Evolutionary conservation across 2,888 invertebrate species (phyloP).

Genomic region (Cynaeus angustus): DNA sequence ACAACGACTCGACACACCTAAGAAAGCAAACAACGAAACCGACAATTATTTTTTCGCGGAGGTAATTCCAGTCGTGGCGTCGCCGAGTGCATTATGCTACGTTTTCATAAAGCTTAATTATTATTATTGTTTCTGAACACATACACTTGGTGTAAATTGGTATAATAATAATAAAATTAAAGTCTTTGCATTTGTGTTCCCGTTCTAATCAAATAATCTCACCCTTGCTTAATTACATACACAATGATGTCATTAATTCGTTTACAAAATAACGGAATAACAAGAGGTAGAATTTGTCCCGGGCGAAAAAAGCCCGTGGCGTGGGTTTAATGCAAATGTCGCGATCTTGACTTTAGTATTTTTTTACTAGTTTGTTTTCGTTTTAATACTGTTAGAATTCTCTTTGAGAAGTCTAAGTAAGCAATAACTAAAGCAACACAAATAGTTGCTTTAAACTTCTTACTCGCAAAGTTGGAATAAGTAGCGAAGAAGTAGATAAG

Average conservation of each 20-base stretch:
- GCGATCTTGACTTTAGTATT: not conserved
- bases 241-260: conserved; percentile 39
- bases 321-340: not conserved
- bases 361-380: not conserved
- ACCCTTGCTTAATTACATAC: conserved; percentile 37
- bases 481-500: conserved; percentile 2
- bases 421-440: conserved; percentile 8
- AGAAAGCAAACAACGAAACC: not conserved
- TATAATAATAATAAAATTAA: conserved; percentile 35
- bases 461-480: conserved; percentile 1
- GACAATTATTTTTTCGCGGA: not conserved
- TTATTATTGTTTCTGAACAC: conserved; percentile 7
- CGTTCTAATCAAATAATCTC: conserved; percentile 36
- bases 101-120: conserved; percentile 1
- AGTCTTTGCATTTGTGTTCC: conserved; percentile 24
- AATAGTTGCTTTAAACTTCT: not conserved
- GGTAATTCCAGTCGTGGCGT: not conserved
- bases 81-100: not conserved
- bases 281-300: too few species aligned
- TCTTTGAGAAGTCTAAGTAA: not conserved
- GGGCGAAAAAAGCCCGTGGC: not conserved
- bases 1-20: not conserved
- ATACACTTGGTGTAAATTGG: conserved; percentile 30
- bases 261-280: conserved; percentile 28
- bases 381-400: not conserved